Base-by-base conservation (phyloP, 2,113 vertebrate species). In the Paedocypris sp. region DNA sequence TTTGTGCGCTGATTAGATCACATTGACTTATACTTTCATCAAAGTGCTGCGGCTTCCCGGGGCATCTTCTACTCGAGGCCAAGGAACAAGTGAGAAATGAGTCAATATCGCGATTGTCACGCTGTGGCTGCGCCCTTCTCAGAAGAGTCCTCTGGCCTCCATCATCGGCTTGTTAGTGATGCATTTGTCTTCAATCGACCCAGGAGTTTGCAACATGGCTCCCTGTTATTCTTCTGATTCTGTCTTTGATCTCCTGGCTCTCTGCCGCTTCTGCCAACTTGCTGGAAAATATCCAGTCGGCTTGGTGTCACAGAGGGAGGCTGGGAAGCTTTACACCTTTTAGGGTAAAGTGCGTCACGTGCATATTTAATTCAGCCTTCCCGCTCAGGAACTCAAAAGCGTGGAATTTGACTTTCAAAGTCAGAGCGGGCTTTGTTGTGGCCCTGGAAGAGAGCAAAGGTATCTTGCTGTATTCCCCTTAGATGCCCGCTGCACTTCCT, bases 161-260 rank as follows among this genome's bases (percentile, higher is more conserved):
- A 75, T 81, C 72, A 74, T 67, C 8, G 75, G 72, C 73, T 79
- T 76, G 75, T 84, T 82, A 80, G 75, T 70, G 62, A 66, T 68
- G 56, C 23, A 64, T 80, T 82, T 84, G 76, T 80, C 72, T 79
- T 52, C 31, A 53, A 76, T 85, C 61, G 75, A 82, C 73, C 75
- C 68, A 67, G 56, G 50, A 23, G 60, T 53, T 39, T 47, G 58
- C 56, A 2, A 58, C 61, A 60, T 67, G 70, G 77, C 73, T 64
- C 71, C 54, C 62, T 60, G 36, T 42, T 39, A 68, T 64, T 75
- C 60, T 50, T 64, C 60, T 63, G 50, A 41, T 13, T 36, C 43
- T 13, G 33, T 60, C 58, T 62, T 58, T 61, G 13, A 61, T 64
- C 60, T 60, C 13, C 31, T 10, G 2, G 3, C 31, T 58, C 32